These are phyloP conservation scores for Channallabes apus DNA, from an alignment of 2,797 vertebrate genomes.

Conservation along the genomic window DNA sequence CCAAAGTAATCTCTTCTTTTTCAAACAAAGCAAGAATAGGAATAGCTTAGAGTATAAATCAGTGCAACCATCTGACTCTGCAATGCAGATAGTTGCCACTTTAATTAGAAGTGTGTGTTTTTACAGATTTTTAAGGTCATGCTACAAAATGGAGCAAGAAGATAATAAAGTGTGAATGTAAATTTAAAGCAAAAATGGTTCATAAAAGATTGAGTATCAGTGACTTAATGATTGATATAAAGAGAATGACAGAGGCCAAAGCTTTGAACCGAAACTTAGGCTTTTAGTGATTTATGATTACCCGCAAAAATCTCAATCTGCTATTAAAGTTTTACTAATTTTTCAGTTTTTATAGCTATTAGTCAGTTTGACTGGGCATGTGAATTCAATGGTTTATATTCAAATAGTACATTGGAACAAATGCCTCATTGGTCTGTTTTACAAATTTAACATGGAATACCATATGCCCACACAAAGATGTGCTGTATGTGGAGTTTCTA, in stretches of 20 bases:
- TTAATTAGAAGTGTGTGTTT: slow-evolving; percentile 16
- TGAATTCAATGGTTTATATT: not conserved
- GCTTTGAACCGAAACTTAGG: not conserved
- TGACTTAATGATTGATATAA: not conserved
- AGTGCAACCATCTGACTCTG: not conserved
- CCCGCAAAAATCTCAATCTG: not conserved
- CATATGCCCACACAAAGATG: not conserved
- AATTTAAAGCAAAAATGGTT: not conserved
- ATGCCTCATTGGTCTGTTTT: not conserved
- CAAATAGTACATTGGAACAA: not conserved
- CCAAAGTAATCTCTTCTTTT: slow-evolving; percentile 46
- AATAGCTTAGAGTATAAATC: slow-evolving; percentile 32
- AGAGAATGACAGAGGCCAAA: not conserved
- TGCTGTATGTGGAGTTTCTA: not conserved
- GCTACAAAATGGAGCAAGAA: not conserved
- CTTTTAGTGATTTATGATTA: not conserved
- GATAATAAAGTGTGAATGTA: not conserved
- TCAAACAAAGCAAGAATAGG: slow-evolving; percentile 37
- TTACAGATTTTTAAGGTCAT: slow-evolving; percentile 11
- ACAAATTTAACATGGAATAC: not conserved
- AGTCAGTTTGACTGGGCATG: not conserved
- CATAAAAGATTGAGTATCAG: not conserved
- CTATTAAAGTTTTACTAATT: not conserved
- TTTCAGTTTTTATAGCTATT: not conserved
- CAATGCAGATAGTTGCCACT: not conserved